Evolutionary conservation across 2,797 vertebrate genomes (phyloP).

Genomic region (Cryptoprocta ferox): DNA sequence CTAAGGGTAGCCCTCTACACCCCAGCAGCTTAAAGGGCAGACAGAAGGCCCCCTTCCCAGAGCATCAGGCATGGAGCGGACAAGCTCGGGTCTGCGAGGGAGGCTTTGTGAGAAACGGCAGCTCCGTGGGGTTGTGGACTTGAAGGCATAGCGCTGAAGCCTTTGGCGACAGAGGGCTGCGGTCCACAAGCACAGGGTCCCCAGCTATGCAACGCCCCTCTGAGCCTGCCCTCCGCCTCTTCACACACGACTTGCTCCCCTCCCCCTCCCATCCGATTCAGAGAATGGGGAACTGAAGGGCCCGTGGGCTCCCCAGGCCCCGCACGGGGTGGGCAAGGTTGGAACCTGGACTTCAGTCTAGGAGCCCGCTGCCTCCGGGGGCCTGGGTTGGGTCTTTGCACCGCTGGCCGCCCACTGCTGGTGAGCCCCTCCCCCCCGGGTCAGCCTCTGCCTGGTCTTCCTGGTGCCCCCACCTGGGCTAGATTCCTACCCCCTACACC

Average conservation of each 20-base stretch:
- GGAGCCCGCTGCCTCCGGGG: neutral
- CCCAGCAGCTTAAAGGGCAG: neutral
- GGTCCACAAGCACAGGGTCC: neutral
- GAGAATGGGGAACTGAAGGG: neutral
- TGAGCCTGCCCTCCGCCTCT: neutral
- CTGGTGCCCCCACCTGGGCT: neutral
- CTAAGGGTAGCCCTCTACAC: neutral
- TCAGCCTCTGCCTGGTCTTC: neutral
- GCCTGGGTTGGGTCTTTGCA: neutral
- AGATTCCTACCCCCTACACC: too few species aligned
- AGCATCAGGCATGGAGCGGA: too few species aligned
- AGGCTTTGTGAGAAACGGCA: neutral
- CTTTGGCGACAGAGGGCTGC: neutral
- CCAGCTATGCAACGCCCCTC: neutral
- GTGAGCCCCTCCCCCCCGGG: neutral
- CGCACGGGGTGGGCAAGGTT: neutral
- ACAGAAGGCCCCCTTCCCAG: neutral
- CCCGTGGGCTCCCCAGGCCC: neutral
- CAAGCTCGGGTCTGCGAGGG: rapidly evolving
- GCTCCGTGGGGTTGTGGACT: neutral
- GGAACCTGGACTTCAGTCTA: neutral
- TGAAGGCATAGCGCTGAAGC: neutral
- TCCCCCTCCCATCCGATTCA: neutral
- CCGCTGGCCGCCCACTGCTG: neutral
- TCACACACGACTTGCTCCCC: neutral